phyloP scores from a whole-genome alignment of 2,888 invertebrate genomes.

The Petrophora chlorosata region DNA sequence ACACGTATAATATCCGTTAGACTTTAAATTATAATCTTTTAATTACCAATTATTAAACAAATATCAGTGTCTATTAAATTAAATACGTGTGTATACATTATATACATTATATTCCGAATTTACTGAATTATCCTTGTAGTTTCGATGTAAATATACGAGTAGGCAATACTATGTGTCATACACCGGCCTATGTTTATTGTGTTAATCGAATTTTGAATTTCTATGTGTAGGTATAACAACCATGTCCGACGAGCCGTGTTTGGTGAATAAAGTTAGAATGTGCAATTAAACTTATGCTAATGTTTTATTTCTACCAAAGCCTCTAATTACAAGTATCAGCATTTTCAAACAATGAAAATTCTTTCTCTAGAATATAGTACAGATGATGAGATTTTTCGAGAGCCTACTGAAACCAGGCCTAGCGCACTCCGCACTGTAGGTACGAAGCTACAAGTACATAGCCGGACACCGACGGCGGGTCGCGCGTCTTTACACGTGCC shows the following conservation, averaged over 20 bases:
- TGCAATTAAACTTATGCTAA: slow-evolving; percentile 33
- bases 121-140: slow-evolving; percentile 15
- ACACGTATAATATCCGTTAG: too few species aligned
- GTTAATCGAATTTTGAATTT: slow-evolving; percentile 7
- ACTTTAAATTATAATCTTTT: too few species aligned
- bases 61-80: neutral
- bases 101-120: slow-evolving; percentile 17
- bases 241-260: slow-evolving; percentile 33
- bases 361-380: too few species aligned
- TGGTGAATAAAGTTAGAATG: slow-evolving; percentile 53
- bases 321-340: too few species aligned
- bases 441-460: too few species aligned
- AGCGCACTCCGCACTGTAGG: too few species aligned
- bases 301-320: slow-evolving; percentile 33
- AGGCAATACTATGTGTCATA: slow-evolving; percentile 3
- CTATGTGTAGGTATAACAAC: slow-evolving; percentile 5
- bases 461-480: too few species aligned
- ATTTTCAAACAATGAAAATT: too few species aligned
- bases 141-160: slow-evolving; percentile 11
- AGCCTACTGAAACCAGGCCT: too few species aligned
- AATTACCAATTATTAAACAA: too few species aligned
- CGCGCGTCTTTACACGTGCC: too few species aligned
- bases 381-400: too few species aligned
- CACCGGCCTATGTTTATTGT: slow-evolving; percentile 12
- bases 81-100: neutral